A percentile compares a stretch with the other conserved stretches of the same genome.
Evolutionary conservation across 2,888 invertebrate genomes (phyloP).

Genomic region (Amaurobius ferox): DNA sequence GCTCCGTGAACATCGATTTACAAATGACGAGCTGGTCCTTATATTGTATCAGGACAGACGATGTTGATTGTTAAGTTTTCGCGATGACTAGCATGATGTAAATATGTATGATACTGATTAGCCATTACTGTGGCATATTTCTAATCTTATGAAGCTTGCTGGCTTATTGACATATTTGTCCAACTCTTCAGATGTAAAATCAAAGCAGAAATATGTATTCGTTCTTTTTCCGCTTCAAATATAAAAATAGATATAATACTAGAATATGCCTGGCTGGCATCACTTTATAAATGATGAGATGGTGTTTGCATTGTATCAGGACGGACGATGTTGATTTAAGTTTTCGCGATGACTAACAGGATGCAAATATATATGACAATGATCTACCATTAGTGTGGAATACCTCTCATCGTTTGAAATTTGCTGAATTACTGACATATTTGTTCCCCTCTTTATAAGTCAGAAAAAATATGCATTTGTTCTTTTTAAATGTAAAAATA

Average conservation of each 20-base stretch:
- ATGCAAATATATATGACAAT: constrained; percentile 12
- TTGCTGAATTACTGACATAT: too few species aligned
- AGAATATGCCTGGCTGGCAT: not conserved
- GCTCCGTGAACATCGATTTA: too few species aligned
- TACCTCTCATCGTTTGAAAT: too few species aligned
- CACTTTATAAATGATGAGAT: not conserved
- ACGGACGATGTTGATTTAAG: not conserved
- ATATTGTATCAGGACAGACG: not conserved
- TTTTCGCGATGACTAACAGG: constrained; percentile 2
- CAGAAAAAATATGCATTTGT: too few species aligned
- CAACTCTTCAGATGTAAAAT: too few species aligned
- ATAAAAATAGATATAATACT: too few species aligned
- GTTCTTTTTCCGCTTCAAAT: too few species aligned
- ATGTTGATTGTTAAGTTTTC: constrained; percentile 7
- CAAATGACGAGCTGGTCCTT: not conserved
- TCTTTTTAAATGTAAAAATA: too few species aligned
- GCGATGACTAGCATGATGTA: constrained; percentile 6
- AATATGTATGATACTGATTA: constrained; percentile 1
- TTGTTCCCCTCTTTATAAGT: too few species aligned
- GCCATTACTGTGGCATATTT: not conserved
- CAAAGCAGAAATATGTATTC: too few species aligned
- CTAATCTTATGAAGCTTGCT: too few species aligned
- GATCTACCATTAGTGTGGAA: not conserved
- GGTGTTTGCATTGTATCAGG: not conserved
- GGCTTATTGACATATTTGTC: too few species aligned